These are phyloP conservation scores for Colletes latitarsis DNA, from an alignment of 1,140 invertebrate genomes.

Conservation along the genomic window DNA sequence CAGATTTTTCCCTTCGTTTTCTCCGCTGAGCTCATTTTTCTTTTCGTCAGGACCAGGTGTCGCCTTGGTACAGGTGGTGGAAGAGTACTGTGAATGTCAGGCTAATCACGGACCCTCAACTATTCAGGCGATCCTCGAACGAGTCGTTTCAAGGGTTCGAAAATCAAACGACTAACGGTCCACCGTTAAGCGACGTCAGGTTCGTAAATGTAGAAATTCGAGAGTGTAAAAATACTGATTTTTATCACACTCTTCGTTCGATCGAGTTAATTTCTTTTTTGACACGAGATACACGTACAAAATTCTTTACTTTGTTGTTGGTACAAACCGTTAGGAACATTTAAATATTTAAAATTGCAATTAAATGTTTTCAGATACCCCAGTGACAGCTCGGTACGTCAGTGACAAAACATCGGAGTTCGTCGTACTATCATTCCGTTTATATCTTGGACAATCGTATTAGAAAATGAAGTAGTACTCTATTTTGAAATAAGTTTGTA, in stretches of 20 bases:
- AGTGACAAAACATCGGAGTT: not conserved
- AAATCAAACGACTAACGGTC: constrained; percentile 49
- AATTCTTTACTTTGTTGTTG: no score
- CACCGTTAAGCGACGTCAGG: not conserved
- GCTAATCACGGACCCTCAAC: constrained; percentile 71
- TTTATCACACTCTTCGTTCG: no score
- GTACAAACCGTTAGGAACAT: no score
- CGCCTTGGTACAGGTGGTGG: constrained; percentile 81
- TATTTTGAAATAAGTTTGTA: not conserved
- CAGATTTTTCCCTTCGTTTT: not conserved
- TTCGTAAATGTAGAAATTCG: not conserved
- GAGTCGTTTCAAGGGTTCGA: constrained; percentile 63
- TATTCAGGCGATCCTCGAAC: constrained; percentile 59
- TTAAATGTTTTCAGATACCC: not conserved
- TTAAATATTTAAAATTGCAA: no score
- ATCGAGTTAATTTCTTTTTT: no score
- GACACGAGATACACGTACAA: no score
- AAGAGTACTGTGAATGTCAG: constrained; percentile 76
- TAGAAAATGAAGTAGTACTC: not conserved
- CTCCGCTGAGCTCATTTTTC: constrained; percentile 32
- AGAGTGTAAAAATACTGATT: not conserved
- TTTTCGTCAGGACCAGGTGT: constrained; percentile 74
- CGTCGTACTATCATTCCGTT: not conserved
- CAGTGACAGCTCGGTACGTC: not conserved
- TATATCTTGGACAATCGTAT: not conserved